These are phyloP conservation scores for Poecile montanus DNA, from an alignment of 2,797 vertebrate species.

Conservation along the genomic window DNA sequence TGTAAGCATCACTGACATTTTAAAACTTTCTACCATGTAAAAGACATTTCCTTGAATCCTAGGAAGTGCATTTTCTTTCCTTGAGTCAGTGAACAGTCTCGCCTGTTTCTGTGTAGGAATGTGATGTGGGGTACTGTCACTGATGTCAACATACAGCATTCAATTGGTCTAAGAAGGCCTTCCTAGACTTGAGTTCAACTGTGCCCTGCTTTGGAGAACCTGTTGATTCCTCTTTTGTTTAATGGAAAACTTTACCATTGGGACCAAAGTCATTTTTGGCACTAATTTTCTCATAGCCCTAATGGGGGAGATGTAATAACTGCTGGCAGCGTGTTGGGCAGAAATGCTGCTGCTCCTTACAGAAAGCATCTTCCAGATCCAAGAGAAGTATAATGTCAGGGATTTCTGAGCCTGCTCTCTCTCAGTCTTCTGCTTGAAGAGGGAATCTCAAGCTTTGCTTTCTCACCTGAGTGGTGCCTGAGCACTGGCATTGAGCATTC, in stretches of 20 bases:
- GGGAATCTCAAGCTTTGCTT: neutral
- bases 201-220: neutral
- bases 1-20: neutral
- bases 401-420: neutral
- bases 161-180: neutral
- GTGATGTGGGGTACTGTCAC: neutral
- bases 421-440: neutral
- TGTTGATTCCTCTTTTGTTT: neutral
- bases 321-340: neutral
- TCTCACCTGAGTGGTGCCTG: neutral
- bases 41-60: neutral
- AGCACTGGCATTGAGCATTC: neutral
- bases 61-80: neutral
- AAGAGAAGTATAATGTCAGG: neutral
- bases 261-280: neutral
- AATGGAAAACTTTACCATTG: neutral
- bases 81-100: neutral
- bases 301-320: neutral
- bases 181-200: neutral
- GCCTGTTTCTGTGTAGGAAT: neutral
- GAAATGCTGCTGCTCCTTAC: neutral
- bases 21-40: neutral
- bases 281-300: neutral
- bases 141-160: neutral
- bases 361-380: neutral